Conservation (phyloP, 2,113 vertebrate species). For the Malurus cyaneus region DNA sequence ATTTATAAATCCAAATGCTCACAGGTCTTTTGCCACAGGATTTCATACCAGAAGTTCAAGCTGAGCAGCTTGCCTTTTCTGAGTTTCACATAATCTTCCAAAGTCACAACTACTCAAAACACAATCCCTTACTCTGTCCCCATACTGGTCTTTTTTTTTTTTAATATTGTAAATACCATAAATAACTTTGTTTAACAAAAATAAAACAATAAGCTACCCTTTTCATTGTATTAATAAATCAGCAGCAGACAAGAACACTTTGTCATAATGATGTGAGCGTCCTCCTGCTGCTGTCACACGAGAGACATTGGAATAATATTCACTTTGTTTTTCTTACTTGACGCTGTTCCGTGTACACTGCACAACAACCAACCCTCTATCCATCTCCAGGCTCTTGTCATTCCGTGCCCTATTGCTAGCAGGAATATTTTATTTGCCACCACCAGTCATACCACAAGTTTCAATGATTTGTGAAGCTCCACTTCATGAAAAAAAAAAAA, state of each 20-base stretch:
- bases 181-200: constrained; percentile 37
- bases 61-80: background rate
- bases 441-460: background rate
- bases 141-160: background rate
- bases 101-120: background rate
- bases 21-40: background rate
- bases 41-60: background rate
- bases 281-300: background rate
- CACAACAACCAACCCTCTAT: background rate
- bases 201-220: constrained; percentile 3
- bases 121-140: background rate
- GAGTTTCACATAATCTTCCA: background rate
- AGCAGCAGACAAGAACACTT: constrained; percentile 13
- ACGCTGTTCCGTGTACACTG: background rate
- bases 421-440: background rate
- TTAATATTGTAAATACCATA: constrained; percentile 1
- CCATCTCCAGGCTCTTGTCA: background rate
- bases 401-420: background rate
- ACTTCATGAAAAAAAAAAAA: constrained; percentile 40
- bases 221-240: constrained; percentile 51
- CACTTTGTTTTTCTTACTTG: constrained; percentile 11
- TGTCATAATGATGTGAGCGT: background rate
- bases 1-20: background rate
- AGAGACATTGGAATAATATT: background rate
- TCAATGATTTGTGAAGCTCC: background rate